A percentile compares a stretch with the other conserved stretches of the same genome.
These are phyloP conservation scores for Reticulitermes speratus DNA, from an alignment of 1,140 invertebrate genomes.

Conservation along the genomic window DNA sequence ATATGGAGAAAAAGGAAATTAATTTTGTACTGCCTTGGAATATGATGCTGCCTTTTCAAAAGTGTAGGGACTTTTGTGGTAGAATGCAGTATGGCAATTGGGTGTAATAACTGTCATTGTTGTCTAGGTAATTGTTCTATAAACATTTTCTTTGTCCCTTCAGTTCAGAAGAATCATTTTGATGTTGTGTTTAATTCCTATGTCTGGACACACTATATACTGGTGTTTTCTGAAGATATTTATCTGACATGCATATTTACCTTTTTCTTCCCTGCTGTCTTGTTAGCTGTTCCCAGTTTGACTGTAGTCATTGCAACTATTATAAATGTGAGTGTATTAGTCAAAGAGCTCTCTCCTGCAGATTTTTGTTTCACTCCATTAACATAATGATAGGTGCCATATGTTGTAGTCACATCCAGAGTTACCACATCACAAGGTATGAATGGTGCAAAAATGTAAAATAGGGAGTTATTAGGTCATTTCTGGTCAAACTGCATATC, in stretches of 20 bases:
- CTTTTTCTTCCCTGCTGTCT: not conserved
- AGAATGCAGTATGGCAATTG: slow-evolving; percentile 10
- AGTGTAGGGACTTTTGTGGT: slow-evolving; percentile 15
- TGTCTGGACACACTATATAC: slow-evolving; percentile 15
- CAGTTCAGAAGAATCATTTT: slow-evolving; percentile 23
- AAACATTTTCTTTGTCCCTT: slow-evolving; percentile 25
- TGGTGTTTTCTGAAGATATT: slow-evolving; percentile 11
- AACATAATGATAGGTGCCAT: not conserved
- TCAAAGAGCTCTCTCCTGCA: slow-evolving; percentile 20
- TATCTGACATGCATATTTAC: not conserved
- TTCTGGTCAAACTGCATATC: not conserved
- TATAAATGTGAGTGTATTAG: slow-evolving; percentile 28
- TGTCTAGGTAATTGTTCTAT: slow-evolving; percentile 14
- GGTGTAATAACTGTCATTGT: not conserved
- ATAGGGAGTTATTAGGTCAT: not conserved
- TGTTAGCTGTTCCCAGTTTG: slow-evolving; percentile 23
- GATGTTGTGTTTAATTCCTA: slow-evolving; percentile 25
- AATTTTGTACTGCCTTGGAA: slow-evolving; percentile 28
- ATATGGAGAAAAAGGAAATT: slow-evolving; percentile 19
- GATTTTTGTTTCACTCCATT: not conserved
- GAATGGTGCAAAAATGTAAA: slow-evolving; percentile 9
- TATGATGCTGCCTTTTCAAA: slow-evolving; percentile 28
- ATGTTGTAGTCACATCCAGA: not conserved
- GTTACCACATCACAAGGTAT: not conserved
- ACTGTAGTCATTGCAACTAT: slow-evolving; percentile 15